phyloP scores from a whole-genome alignment of 2,113 vertebrate species.

The Paramormyrops kingsleyae region DNA sequence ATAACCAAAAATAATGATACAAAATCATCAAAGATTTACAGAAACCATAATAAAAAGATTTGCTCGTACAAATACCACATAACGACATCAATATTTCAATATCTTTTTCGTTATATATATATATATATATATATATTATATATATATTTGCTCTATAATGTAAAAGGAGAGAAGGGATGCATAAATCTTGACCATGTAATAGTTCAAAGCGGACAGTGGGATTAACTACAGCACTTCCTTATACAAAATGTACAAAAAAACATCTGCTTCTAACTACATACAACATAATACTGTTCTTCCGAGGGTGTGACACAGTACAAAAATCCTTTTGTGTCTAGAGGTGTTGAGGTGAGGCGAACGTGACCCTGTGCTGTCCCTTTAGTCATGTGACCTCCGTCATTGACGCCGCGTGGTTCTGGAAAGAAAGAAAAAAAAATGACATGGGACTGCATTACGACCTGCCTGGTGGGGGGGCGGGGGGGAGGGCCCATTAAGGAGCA shows the following conservation, averaged over 20 bases:
- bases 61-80: slow-evolving; percentile 91
- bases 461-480: neutral
- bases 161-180: slow-evolving; percentile 69
- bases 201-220: slow-evolving; percentile 76
- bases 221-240: slow-evolving; percentile 89
- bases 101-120: slow-evolving; percentile 58
- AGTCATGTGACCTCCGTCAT: slow-evolving; percentile 99
- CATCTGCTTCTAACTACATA: slow-evolving; percentile 89
- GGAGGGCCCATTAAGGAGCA: neutral
- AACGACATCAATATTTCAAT: slow-evolving; percentile 79
- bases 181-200: slow-evolving; percentile 79
- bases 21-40: slow-evolving; percentile 66
- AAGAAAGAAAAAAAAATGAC: slow-evolving; percentile 31
- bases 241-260: slow-evolving; percentile 99
- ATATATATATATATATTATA: slow-evolving; percentile 51
- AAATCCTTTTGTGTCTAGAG: slow-evolving; percentile 79
- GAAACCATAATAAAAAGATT: slow-evolving; percentile 65
- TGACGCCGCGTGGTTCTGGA: slow-evolving; percentile 93
- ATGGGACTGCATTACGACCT: neutral
- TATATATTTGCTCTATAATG: slow-evolving; percentile 56
- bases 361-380: slow-evolving; percentile 64
- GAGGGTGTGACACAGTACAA: slow-evolving; percentile 71
- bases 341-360: slow-evolving; percentile 82
- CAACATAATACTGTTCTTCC: slow-evolving; percentile 78
- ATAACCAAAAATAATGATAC: slow-evolving; percentile 54